phyloP scores from a whole-genome alignment of 2,888 invertebrate species.

The Pediacus dermestoides region DNA sequence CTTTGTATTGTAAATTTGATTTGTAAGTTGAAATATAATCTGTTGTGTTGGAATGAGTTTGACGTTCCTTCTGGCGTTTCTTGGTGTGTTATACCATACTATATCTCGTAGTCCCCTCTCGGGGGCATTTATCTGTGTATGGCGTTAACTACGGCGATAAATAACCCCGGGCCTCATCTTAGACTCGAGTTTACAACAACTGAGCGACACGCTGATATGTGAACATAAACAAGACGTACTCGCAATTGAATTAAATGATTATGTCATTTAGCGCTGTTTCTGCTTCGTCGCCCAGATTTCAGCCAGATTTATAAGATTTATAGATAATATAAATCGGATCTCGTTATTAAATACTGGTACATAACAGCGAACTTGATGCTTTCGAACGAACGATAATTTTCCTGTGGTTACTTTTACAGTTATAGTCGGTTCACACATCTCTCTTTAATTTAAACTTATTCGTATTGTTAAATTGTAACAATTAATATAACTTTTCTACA shows the following conservation, averaged over 20 bases:
- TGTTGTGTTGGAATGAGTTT: no score
- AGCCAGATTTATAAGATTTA: conserved; percentile 32
- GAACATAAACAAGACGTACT: conserved; percentile 41
- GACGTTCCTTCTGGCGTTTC: not conserved
- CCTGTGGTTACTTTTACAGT: no score
- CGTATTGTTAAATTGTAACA: no score
- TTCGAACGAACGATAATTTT: no score
- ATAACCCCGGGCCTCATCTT: conserved; percentile 36
- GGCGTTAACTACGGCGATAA: conserved; percentile 41
- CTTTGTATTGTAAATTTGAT: no score
- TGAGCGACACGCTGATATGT: conserved; percentile 40
- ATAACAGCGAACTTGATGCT: no score
- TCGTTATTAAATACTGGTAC: conserved; percentile 24
- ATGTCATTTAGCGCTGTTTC: conserved; percentile 38
- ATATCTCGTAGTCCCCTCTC: conserved; percentile 16
- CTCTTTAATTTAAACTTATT: no score
- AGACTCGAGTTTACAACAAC: conserved; percentile 33
- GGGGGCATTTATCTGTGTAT: conserved; percentile 33
- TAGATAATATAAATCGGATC: conserved; percentile 34
- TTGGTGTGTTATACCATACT: conserved; percentile 6
- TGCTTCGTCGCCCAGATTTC: conserved; percentile 31
- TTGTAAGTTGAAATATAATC: no score
- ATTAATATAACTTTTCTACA: no score
- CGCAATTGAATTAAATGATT: conserved; percentile 45
- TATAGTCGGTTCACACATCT: no score